These are phyloP conservation scores for Eremophila alpestris DNA, from an alignment of 2,797 vertebrate species.

Conservation along the genomic window DNA sequence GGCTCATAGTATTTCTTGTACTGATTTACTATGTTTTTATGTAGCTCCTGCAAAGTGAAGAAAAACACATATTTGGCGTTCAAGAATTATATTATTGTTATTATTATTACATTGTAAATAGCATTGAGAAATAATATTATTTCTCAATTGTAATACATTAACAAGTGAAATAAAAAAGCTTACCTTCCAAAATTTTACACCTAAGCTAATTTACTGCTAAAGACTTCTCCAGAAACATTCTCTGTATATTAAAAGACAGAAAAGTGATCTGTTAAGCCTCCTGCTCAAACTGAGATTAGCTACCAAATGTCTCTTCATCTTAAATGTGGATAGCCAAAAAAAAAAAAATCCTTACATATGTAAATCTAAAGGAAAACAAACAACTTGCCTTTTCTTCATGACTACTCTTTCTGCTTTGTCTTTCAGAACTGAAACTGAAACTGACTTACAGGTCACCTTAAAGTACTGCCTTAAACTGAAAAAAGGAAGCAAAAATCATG, in stretches of 20 bases:
- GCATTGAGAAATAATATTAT: background rate
- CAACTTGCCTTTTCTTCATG: background rate
- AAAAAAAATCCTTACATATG: background rate
- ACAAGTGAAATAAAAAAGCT: background rate
- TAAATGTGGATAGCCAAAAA: background rate
- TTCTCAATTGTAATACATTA: background rate
- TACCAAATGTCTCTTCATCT: background rate
- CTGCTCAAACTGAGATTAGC: background rate
- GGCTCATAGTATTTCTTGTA: conserved; percentile 84
- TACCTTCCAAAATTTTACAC: background rate
- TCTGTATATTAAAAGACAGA: background rate
- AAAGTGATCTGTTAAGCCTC: background rate
- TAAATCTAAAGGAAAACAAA: background rate
- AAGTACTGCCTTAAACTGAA: background rate
- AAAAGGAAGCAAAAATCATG: background rate
- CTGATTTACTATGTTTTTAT: conserved; percentile 88
- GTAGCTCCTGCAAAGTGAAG: conserved; percentile 80
- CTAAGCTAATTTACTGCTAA: background rate
- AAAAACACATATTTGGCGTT: background rate
- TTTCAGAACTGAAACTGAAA: background rate
- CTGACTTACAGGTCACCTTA: background rate
- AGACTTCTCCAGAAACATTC: background rate
- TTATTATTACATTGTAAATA: background rate
- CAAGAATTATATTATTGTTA: background rate
- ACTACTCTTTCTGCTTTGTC: background rate